These are phyloP conservation scores for Pseudobourletiella spinata DNA, from an alignment of 1,140 invertebrate species.

Conservation along the genomic window DNA sequence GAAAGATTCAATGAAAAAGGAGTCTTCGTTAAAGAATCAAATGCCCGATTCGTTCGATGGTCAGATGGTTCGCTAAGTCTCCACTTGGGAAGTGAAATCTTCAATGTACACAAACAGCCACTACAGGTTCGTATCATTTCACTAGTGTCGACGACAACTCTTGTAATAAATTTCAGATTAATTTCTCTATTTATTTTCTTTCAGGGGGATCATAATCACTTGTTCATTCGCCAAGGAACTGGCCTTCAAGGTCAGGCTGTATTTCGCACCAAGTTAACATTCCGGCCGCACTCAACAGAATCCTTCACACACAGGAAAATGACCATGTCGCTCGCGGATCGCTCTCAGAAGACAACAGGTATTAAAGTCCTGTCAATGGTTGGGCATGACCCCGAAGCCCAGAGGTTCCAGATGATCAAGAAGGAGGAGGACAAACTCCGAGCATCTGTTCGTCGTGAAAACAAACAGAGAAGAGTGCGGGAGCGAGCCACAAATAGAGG, in stretches of 20 bases:
- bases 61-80: constrained; percentile 97
- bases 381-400: constrained; percentile 85
- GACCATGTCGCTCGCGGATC: constrained; percentile 92
- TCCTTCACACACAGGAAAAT: constrained; percentile 98
- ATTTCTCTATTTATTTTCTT: constrained; percentile 38
- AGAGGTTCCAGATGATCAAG: constrained; percentile 82
- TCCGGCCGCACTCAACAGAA: constrained; percentile 95
- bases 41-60: constrained; percentile 92
- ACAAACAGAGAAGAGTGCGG: constrained; percentile 51
- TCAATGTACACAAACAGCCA: constrained; percentile 92
- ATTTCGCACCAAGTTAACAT: constrained; percentile 91
- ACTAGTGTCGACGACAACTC: too few relatives aligned
- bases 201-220: constrained; percentile 84
- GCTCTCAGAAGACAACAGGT: constrained; percentile 90
- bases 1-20: constrained; percentile 73
- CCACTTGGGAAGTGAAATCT: constrained; percentile 93
- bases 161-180: too few relatives aligned
- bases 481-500: constrained; percentile 52
- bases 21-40: constrained; percentile 79
- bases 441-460: constrained; percentile 68
- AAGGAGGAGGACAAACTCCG: constrained; percentile 90
- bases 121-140: constrained; percentile 52
- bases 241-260: constrained; percentile 96
- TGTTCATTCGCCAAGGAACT: constrained; percentile 93
- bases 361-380: constrained; percentile 90